Base-by-base conservation (phyloP, 2,113 vertebrate genomes). In the Arvicanthis niloticus region DNA sequence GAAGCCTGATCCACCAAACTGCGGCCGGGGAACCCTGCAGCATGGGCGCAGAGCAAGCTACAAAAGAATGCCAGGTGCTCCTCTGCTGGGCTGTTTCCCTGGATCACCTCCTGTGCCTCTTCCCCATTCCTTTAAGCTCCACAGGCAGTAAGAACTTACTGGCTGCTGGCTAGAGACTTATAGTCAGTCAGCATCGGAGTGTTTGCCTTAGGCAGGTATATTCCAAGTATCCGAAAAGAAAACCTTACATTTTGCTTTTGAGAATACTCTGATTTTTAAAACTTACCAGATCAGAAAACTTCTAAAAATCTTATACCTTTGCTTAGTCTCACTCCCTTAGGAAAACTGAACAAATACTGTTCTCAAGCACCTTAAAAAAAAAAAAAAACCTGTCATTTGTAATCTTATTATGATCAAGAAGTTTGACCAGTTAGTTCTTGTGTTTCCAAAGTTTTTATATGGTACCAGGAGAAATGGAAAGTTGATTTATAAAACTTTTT, bases 1-100 rank as follows among this genome's bases (percentile, higher is more conserved):
- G 96, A 97, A 93, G 51, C 96, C 98, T 1, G 98, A 98, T 29
- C 98, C 98, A 65, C 92, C 98, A 62, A 96, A 80, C 45, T 99
- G 99, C 58, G 40, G 92, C 70, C 97, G 88, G 8, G 92, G 93
- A 96, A 85, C 97, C 9, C 98, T 97, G 93, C 99, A 99, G 91
- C 97, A 98, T 65, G 98, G 98, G 84, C 99, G 98, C 88, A 98
- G 99, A 76, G 98, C 98, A 1, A 98, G 96, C 97, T 99, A 99
- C 98, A 98, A 98, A 89, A 24, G 37, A 58, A 56, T 81, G 53
- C 53, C 78, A 99, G 99, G 99, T 99, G 98, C 97, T 98, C 95
- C 96, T 95, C 60, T 75, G 56, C 96, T 95, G 62, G 96, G 56
- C 37, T 68, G 3, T 45, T 53, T 93, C 88, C 93, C 77, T 89